Base-by-base conservation (phyloP, 2,888 invertebrate species). In the Aricia artaxerxes region DNA sequence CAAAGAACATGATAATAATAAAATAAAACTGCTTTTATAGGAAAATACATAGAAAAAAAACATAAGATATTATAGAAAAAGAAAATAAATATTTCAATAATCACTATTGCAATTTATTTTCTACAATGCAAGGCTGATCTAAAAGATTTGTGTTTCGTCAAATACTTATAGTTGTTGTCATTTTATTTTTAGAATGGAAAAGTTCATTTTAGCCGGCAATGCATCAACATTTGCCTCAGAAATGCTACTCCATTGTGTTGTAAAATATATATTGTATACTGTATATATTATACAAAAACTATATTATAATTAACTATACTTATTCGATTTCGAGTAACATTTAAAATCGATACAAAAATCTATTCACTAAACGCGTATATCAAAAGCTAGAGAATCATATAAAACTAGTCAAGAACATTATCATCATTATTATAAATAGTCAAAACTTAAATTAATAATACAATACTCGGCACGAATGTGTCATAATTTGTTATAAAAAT, bases 401-500 rank as follows among this genome's bases (percentile, higher is more conserved):
- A 73, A 44, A 73, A 73, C 44, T 73, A 44, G 73, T 79, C 16
- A 77, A 64, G 60, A 77, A 61, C 69, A 78, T 24, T 57, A 75
- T 75, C 69, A 44, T 35, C n/a, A 57, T 69, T 31, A 73, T 16
- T 31, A 73, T 16, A 40, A 76, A 76, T 78, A 78, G 57, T 76
- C 76, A 76, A 53, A 49, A 1, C 31, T 76, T 57, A 76, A 76
- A 75, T 44, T 76, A 53, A 57, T 57, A 57, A 49, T 49, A 49
- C 44, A 49, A 73, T 73, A 73, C 44, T 57, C 57, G 44, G 6
- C 24, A 53, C 35, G 53, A 57, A 31, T 35, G 7, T 16, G 35
- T 35, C 53, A 79, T 35, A 16, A 64, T 35, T 75, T 13, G 11
- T 75, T 44, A 73, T 13, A 31, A 75, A 76, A 76, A 76, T 16